Base-by-base conservation (phyloP, 2,888 invertebrate genomes). In the Adelphocoris suturalis region DNA sequence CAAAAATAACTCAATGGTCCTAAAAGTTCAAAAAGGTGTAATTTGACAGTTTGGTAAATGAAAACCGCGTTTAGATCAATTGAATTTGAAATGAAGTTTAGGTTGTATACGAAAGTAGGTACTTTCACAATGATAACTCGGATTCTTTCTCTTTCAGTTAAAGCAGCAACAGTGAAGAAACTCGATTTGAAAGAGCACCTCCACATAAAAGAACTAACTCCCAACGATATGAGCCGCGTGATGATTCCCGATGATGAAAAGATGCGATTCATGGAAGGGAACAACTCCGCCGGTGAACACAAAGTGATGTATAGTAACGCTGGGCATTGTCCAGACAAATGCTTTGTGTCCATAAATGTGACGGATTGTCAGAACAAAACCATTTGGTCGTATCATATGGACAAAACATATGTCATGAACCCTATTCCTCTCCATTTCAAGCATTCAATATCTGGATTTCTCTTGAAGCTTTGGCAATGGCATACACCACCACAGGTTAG, bases 381-480 rank as follows among this genome's bases (percentile, higher is more conserved):
- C 5, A 75, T 91, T 13, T 91, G 90, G 89, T 86, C 84, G 5
- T 91, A 90, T 37, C 61, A 86, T 47, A 90, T 87, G 78, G 85
- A 89, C 91, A 92, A 19, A 93, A 93, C 81, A 86, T 92, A 80
- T 93, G 93, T 92, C 90, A 92, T 78, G 92, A 92, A 82, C 81
- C 91, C 89, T 9, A 90, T 91, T 11, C 89, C 91, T 3, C 90
- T 92, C 9, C 91, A 91, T 47, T 91, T 92, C 82, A 91, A 91
- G 57, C 91, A 91, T 80, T 90, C 91, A 28, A 91, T 91, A 57
- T 91, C 91, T 27, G 97, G 97, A 0, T 97, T 97, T 93, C 96
- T 96, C 23, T 93, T 97, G 92, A 97, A 97, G 94, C 96, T 97
- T 93, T 97, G 97, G 97, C 96, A 96, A 92, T 97, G 96, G 96